Base-by-base conservation (phyloP, 1,140 invertebrate species). In the Maconellicoccus hirsutus region DNA sequence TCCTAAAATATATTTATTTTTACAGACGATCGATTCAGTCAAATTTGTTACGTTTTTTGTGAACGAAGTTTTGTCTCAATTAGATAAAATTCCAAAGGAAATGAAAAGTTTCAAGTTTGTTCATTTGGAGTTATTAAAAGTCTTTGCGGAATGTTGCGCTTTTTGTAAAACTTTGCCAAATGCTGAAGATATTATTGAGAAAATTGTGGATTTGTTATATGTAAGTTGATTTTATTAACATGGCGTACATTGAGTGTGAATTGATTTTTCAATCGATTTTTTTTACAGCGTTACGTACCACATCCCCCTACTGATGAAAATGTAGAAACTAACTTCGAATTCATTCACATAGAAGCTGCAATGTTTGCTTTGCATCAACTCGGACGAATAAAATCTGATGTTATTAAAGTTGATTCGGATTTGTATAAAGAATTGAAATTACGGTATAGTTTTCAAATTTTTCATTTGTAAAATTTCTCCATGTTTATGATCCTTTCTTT, bases 311-410 rank as follows among this genome's bases (percentile, higher is more conserved):
- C 87, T 72, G 85, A 86, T 72, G 81, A 80, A 71, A 83, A 84
- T 69, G 81, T 82, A 73, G 81, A 83, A 72, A 78, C 81, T 83
- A 70, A 76, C 81, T 74, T 97, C 52, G 87, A 96, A 76, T 96
- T 97, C 78, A 93, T 93, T 66, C 87, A 91, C 77, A 92, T 98
- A 0, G 95, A 98, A 82, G 96, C 92, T 84, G 81, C 97, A 23
- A 84, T 98, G 75, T 96, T 87, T 79, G 84, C 89, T 14, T 88
- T 98, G 75, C 94, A 98, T 79, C 89, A 91, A 73, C 77, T 98
- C n/a, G 91, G 88, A 26, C 86, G 89, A 73, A 88, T 90, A 76
- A 83, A 84, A 76, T 88, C 91, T 6, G 89, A 90, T 74, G 91
- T 89, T 81, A 81, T 98, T 4, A 85, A 86, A 38, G 86, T 86